phyloP scores from a whole-genome alignment of 2,113 vertebrate species.

The Promerops cafer region DNA sequence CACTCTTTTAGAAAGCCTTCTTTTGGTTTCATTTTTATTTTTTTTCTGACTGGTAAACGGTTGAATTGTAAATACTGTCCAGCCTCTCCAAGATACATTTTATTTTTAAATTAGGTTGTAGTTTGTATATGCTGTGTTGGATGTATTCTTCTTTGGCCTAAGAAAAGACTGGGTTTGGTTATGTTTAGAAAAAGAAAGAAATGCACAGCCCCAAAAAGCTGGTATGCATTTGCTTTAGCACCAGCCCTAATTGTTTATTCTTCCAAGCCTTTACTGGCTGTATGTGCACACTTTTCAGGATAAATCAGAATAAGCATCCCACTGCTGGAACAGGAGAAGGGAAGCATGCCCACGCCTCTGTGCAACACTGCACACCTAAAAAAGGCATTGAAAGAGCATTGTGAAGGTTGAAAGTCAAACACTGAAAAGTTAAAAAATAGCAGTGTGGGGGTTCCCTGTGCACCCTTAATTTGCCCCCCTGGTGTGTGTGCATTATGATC shows the following conservation, averaged over 20 bases:
- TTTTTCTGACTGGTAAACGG: background rate
- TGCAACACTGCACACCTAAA: background rate
- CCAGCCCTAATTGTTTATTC: background rate
- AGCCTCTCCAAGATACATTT: background rate
- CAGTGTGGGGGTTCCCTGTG: background rate
- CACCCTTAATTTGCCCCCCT: background rate
- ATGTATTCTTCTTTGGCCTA: background rate
- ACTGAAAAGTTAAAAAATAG: background rate
- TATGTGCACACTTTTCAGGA: background rate
- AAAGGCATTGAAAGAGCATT: background rate
- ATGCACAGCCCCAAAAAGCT: background rate
- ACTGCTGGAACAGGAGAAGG: background rate
- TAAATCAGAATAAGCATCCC: background rate
- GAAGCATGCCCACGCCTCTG: background rate
- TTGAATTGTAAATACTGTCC: background rate
- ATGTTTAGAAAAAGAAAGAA: background rate
- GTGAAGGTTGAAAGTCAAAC: slow-evolving; percentile 8
- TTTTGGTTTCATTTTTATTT: background rate
- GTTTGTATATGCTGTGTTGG: background rate
- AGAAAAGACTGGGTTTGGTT: background rate
- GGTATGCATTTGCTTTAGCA: background rate
- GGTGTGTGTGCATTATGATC: background rate
- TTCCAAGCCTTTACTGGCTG: background rate
- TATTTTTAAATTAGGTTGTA: background rate
- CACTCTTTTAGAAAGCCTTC: background rate